A percentile compares a stretch with the other conserved stretches of the same genome.
phyloP scores from a whole-genome alignment of 2,113 vertebrate genomes.

The Copsychus sechellarum region DNA sequence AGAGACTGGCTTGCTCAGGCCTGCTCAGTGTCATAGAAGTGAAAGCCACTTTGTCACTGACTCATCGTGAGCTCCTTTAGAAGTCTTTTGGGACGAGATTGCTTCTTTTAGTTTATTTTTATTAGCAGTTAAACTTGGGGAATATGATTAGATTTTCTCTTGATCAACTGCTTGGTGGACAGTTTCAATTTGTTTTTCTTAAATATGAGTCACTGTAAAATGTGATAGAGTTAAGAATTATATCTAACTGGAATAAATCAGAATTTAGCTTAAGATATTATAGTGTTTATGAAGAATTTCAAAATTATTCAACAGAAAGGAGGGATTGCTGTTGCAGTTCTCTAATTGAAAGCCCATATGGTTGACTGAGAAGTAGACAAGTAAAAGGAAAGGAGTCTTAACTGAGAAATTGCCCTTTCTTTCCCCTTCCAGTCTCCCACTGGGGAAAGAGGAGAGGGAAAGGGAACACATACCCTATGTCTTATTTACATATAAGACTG shows the following conservation, averaged over 20 bases:
- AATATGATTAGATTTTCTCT: background rate
- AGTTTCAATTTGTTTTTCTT: background rate
- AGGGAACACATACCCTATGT: background rate
- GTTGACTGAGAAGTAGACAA: background rate
- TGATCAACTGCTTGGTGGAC: background rate
- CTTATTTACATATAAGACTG: slow-evolving; percentile 24
- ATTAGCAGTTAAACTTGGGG: background rate
- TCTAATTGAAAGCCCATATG: background rate
- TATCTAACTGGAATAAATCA: background rate
- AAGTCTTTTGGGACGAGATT: background rate
- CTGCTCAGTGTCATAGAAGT: slow-evolving; percentile 13
- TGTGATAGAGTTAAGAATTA: background rate
- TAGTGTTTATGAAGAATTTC: background rate
- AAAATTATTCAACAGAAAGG: background rate
- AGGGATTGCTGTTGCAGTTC: background rate
- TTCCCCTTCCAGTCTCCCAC: background rate
- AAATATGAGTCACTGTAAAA: background rate
- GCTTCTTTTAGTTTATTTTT: background rate
- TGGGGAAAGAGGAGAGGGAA: background rate
- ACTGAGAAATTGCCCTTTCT: slow-evolving; percentile 4
- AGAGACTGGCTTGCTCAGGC: background rate
- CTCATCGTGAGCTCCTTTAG: background rate
- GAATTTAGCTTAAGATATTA: background rate
- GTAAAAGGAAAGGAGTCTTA: background rate
- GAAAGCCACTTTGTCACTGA: background rate